These are phyloP conservation scores for Alethe castanea DNA, from an alignment of 2,113 vertebrate species.

Conservation along the genomic window DNA sequence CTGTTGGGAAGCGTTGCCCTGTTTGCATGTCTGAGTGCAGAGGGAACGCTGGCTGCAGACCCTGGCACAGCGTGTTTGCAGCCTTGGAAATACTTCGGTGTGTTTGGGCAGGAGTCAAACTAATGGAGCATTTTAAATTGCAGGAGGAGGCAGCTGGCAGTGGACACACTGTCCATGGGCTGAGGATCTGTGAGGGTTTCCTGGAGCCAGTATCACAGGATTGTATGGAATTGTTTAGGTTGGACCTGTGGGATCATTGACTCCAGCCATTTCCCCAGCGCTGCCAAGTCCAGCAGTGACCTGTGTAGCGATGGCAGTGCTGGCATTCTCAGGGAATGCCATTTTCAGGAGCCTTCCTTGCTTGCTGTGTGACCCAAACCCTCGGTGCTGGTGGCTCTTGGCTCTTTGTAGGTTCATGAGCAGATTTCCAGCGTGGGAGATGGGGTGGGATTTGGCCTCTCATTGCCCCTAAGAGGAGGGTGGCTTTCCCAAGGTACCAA, in stretches of 20 bases:
- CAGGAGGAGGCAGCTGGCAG: neutral
- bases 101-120: neutral
- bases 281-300: neutral
- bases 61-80: neutral
- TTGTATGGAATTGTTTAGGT: neutral
- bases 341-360: fast-evolving
- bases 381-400: fast-evolving
- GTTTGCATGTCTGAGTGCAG: fast-evolving
- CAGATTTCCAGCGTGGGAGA: neutral
- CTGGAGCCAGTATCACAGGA: neutral
- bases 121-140: neutral
- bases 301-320: neutral
- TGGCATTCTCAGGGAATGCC: neutral
- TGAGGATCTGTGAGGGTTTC: neutral
- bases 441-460: fast-evolving
- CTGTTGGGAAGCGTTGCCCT: fast-evolving
- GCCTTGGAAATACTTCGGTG: neutral
- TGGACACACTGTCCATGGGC: fast-evolving
- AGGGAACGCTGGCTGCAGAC: fast-evolving
- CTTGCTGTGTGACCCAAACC: neutral
- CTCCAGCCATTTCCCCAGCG: neutral
- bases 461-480: fast-evolving
- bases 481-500: neutral
- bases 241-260: neutral
- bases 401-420: neutral